Conservation (phyloP, 2,113 vertebrate genomes). For the Silurus meridionalis region DNA sequence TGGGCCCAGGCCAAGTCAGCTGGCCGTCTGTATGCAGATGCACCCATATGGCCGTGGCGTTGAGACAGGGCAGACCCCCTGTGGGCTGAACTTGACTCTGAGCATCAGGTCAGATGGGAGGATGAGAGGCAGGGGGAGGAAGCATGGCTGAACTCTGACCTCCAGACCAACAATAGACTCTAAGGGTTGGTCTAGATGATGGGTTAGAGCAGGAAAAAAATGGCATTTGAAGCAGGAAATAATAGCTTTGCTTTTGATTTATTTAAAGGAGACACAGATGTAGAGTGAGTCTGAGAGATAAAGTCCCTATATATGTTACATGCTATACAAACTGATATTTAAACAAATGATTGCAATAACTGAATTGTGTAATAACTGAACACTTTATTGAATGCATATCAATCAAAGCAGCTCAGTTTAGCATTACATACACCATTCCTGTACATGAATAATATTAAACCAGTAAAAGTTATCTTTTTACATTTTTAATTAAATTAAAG, state of each 20-base stretch:
- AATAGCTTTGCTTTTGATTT: slow-evolving; percentile 63
- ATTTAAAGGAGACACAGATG: slow-evolving; percentile 44
- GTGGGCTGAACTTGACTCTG: slow-evolving; percentile 76
- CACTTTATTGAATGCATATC: too few relatives aligned
- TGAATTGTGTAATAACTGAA: too few relatives aligned
- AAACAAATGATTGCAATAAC: background rate
- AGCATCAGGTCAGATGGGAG: slow-evolving; percentile 70
- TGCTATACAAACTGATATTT: background rate
- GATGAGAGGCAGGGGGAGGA: slow-evolving; percentile 41
- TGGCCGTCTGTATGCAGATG: slow-evolving; percentile 70
- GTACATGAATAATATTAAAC: too few relatives aligned
- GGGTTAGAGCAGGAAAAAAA: background rate
- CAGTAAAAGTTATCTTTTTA: too few relatives aligned
- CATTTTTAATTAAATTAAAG: too few relatives aligned
- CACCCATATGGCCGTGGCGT: slow-evolving; percentile 72
- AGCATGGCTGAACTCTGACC: slow-evolving; percentile 66
- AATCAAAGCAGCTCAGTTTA: too few relatives aligned
- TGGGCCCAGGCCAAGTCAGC: slow-evolving; percentile 60
- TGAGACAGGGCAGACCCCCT: slow-evolving; percentile 69
- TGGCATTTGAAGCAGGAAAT: slow-evolving; percentile 61
- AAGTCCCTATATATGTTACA: background rate
- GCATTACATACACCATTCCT: too few relatives aligned
- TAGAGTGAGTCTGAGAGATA: background rate
- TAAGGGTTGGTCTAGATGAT: slow-evolving; percentile 24
- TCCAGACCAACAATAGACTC: slow-evolving; percentile 41